These are phyloP conservation scores for Scaptomyza graminum DNA, from an alignment of 1,140 invertebrate species.

Conservation along the genomic window DNA sequence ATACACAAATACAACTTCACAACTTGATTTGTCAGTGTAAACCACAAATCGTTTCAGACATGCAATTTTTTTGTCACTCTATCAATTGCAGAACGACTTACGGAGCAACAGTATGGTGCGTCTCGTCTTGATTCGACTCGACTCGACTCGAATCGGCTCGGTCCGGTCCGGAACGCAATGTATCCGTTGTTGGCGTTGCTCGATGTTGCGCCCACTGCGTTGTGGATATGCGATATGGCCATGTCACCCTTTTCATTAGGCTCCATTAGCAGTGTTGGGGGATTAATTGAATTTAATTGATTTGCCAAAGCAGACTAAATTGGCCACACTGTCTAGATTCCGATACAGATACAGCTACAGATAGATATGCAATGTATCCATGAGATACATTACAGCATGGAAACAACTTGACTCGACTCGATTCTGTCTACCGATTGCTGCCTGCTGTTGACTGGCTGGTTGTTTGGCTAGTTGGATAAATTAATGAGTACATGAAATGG, in stretches of 20 bases:
- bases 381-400: slow-evolving; percentile 61
- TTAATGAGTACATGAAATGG: slow-evolving; percentile 79
- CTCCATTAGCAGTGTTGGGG: slow-evolving; percentile 83
- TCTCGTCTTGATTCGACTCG: too few relatives aligned
- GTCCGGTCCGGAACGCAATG: slow-evolving; percentile 67
- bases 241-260: slow-evolving; percentile 83
- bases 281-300: slow-evolving; percentile 84
- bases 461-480: slow-evolving; percentile 43
- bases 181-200: slow-evolving; percentile 57
- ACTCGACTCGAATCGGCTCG: slow-evolving; percentile 1
- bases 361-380: slow-evolving; percentile 29
- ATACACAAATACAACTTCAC: slow-evolving; percentile 7
- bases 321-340: slow-evolving; percentile 83
- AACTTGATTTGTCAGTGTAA: slow-evolving; percentile 41
- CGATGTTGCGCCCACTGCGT: slow-evolving; percentile 30
- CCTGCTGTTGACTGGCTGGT: slow-evolving; percentile 31
- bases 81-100: slow-evolving; percentile 32
- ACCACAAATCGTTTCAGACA: slow-evolving; percentile 72
- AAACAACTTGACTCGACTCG: slow-evolving; percentile 14
- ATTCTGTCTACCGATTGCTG: slow-evolving; percentile 35
- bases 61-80: slow-evolving; percentile 65
- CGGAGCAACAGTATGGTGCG: not conserved
- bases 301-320: slow-evolving; percentile 84
- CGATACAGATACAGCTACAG: slow-evolving; percentile 45
- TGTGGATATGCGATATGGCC: slow-evolving; percentile 61